Conservation (phyloP, 2,888 invertebrate species). For the Beris morrisii region DNA sequence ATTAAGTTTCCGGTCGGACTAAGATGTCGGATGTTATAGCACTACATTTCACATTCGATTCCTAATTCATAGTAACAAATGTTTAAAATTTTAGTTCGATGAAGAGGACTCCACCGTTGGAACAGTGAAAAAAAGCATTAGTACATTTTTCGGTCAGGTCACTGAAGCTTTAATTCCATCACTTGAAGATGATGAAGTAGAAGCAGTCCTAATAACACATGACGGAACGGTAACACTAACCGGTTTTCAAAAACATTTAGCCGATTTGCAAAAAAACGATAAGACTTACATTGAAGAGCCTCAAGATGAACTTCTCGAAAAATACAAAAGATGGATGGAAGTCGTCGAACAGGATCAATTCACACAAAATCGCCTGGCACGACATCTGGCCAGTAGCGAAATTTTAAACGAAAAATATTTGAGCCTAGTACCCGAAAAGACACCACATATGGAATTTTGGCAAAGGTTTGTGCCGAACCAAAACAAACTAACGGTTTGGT, state of each 20-base stretch:
- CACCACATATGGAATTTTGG: slow-evolving; percentile 78
- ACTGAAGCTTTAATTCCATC: slow-evolving; percentile 70
- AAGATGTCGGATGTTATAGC: too few species aligned
- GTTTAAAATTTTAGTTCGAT: slow-evolving; percentile 60
- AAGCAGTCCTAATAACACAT: slow-evolving; percentile 67
- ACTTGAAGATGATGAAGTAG: slow-evolving; percentile 70
- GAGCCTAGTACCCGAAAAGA: slow-evolving; percentile 68
- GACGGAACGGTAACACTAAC: slow-evolving; percentile 70
- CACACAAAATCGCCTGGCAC: slow-evolving; percentile 63
- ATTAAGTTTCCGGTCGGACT: too few species aligned
- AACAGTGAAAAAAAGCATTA: slow-evolving; percentile 70
- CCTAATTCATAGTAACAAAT: too few species aligned
- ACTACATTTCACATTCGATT: too few species aligned
- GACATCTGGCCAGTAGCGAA: slow-evolving; percentile 62
- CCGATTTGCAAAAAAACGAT: slow-evolving; percentile 71
- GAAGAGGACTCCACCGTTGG: slow-evolving; percentile 72
- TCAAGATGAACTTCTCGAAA: slow-evolving; percentile 58
- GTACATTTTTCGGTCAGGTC: slow-evolving; percentile 71
- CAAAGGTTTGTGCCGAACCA: slow-evolving; percentile 59
- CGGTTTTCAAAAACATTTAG: slow-evolving; percentile 65
- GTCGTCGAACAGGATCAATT: slow-evolving; percentile 59
- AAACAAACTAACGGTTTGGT: not conserved
- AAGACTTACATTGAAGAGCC: slow-evolving; percentile 74
- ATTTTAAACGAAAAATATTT: slow-evolving; percentile 56
- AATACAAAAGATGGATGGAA: slow-evolving; percentile 64